Evolutionary conservation across 2,797 vertebrate species (phyloP), one percentile per base, ranked within the genome.

Genomic region (Myotis findleyi): DNA sequence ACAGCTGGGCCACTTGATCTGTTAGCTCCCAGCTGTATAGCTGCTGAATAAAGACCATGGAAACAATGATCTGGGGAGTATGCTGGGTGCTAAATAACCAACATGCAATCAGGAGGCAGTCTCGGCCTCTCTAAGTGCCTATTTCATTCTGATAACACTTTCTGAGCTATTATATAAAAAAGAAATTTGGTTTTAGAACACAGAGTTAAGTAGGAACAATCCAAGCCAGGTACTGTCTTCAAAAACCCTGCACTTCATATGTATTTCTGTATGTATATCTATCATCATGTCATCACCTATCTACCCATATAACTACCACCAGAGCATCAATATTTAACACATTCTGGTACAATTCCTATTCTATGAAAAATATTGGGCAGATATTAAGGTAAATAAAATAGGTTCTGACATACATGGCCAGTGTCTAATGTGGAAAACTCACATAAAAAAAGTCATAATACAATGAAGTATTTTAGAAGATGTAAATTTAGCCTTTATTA

Each of bases 31-130:
- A 89, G 38, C 14, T 89, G 79, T 25, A 41, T 33, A 88, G 73
- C 81, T 91, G 62, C 93, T 73, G 59, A 93, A 76, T 76, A 73
- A 91, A 96, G 72, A 86, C 41, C 87, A 79, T 64, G 44, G 66
- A 89, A 94, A 80, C 84, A 87, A 83, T 53, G 53, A 30, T 80
- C 85, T 79, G 30, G 51, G 76, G 81, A 93, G 13, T 71, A 76
- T 7, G 16, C 21, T 75, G 36, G 20, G 16, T 89, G 57, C 66
- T 84, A 12, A 81, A 86, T 77, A 96, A 73, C 21, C 49, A 72
- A 44, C 62, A 51, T 33, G 27, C 55, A 77, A 53, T 73, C 51
- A 72, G 33, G 49, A 86, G 6, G 21, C 64, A 44, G 41, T 71
- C 36, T 66, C 25, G 77, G 79, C 41, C 33, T 88, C 57, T 76